phyloP scores from a whole-genome alignment of 92 coral and sea anemone genomes.

The Zoanthus sansibaricus region DNA sequence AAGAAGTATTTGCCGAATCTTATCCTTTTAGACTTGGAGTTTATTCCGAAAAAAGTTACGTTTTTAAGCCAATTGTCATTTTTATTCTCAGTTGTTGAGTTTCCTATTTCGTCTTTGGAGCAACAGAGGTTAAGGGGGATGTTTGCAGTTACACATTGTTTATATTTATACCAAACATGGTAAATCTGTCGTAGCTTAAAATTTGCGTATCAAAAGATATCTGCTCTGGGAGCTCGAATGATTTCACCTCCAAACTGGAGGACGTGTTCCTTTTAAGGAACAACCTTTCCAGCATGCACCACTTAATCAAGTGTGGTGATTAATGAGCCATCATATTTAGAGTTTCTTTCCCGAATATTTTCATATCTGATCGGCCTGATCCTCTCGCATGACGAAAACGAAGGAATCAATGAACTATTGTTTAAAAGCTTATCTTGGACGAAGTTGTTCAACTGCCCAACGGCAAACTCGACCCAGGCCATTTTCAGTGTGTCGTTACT shows the following conservation, averaged over 20 bases:
- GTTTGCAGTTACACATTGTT: constrained; percentile 36
- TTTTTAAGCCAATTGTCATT: not conserved
- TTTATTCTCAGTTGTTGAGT: not conserved
- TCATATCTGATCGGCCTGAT: constrained; percentile 49
- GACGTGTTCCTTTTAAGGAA: constrained; percentile 49
- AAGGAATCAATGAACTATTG: not conserved
- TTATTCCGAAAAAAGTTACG: not conserved
- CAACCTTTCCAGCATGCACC: constrained; percentile 56
- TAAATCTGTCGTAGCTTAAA: constrained; percentile 5
- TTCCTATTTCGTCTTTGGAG: not conserved
- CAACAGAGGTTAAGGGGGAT: constrained; percentile 44
- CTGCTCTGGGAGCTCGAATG: constrained; percentile 19
- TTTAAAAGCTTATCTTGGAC: constrained; percentile 33
- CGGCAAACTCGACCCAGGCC: constrained; percentile 72
- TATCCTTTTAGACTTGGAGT: not conserved
- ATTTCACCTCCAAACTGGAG: constrained; percentile 51
- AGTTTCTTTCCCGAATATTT: constrained; percentile 64
- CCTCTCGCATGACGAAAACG: constrained; percentile 61
- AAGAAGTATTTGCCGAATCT: not conserved
- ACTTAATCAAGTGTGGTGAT: constrained; percentile 57
- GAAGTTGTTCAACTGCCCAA: constrained; percentile 72
- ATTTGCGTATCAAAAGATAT: constrained; percentile 29
- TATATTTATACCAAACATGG: constrained; percentile 32
- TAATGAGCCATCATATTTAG: constrained; percentile 44
- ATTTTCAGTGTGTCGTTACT: constrained; percentile 60